A percentile compares a stretch with the other conserved stretches of the same genome.
Conservation (phyloP, 2,113 vertebrate species). For the Heliornis fulica region DNA sequence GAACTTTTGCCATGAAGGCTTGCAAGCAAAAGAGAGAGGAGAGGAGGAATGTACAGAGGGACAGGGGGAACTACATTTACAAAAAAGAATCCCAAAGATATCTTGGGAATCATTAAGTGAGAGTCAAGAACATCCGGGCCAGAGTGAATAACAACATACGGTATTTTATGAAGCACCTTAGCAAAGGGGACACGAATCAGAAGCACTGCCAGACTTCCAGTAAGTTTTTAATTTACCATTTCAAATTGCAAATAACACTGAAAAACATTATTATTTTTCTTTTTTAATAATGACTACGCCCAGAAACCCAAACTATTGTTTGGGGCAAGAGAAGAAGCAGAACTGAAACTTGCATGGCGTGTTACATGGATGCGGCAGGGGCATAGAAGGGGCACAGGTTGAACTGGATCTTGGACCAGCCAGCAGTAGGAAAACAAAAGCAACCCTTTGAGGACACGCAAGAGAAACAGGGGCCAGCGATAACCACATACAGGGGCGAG, state of each 20-base stretch:
- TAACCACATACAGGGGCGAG: not conserved
- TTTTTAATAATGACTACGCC: not conserved
- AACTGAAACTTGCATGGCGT: not conserved
- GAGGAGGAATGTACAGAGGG: not conserved
- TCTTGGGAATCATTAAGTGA: conserved; percentile 64
- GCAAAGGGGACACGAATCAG: conserved; percentile 12
- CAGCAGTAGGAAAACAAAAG: not conserved
- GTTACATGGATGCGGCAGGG: not conserved
- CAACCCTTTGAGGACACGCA: not conserved
- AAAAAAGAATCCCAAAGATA: conserved; percentile 67
- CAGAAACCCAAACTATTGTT: not conserved
- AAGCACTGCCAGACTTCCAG: conserved; percentile 13
- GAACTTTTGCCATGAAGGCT: not conserved
- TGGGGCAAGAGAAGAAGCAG: not conserved
- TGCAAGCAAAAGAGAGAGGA: not conserved
- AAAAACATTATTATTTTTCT: not conserved
- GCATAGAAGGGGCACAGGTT: not conserved
- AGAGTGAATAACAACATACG: conserved; percentile 41
- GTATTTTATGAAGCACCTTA: conserved; percentile 62
- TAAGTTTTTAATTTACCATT: conserved; percentile 53
- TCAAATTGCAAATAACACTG: not conserved
- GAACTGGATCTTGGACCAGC: not conserved
- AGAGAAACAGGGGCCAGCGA: not conserved
- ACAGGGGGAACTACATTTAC: not conserved
- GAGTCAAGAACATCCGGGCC: conserved; percentile 55